A percentile compares a stretch with the other conserved stretches of the same genome.
Conservation (phyloP, 2,888 invertebrate species). For the Apamea crenata region DNA sequence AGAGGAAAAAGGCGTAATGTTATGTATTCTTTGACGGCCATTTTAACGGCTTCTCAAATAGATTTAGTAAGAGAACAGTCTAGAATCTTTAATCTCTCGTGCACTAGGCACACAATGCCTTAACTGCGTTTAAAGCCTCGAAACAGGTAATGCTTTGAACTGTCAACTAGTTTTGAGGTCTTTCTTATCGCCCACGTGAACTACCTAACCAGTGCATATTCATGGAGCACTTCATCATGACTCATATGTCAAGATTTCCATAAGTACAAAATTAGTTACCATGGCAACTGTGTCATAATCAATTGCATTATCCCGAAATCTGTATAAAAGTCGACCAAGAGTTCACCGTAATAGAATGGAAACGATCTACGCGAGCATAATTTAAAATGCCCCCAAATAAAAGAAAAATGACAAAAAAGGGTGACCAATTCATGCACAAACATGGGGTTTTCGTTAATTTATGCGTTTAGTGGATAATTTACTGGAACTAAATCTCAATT, state of each 20-base stretch:
- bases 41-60: conserved; percentile 10
- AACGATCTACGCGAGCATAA: conserved; percentile 16
- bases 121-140: not conserved
- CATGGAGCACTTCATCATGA: conserved; percentile 25
- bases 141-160: conserved; percentile 21
- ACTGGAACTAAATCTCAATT: conserved; percentile 68
- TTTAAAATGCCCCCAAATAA: conserved; percentile 8
- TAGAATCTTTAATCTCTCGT: not conserved
- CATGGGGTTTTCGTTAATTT: conserved; percentile 41
- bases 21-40: not conserved
- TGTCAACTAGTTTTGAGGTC: conserved; percentile 28
- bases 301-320: not conserved
- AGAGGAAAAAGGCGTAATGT: not conserved
- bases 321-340: not conserved
- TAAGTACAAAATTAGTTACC: not conserved
- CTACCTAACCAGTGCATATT: conserved; percentile 25
- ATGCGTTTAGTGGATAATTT: conserved; percentile 46
- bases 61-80: not conserved
- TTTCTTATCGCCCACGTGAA: conserved; percentile 22
- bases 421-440: conserved; percentile 27
- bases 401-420: conserved; percentile 13
- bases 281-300: not conserved
- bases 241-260: not conserved
- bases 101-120: not conserved
- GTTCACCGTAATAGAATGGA: not conserved